Evolutionary conservation across 2,113 vertebrate genomes (phyloP).

Genomic region (Nipponia nippon): DNA sequence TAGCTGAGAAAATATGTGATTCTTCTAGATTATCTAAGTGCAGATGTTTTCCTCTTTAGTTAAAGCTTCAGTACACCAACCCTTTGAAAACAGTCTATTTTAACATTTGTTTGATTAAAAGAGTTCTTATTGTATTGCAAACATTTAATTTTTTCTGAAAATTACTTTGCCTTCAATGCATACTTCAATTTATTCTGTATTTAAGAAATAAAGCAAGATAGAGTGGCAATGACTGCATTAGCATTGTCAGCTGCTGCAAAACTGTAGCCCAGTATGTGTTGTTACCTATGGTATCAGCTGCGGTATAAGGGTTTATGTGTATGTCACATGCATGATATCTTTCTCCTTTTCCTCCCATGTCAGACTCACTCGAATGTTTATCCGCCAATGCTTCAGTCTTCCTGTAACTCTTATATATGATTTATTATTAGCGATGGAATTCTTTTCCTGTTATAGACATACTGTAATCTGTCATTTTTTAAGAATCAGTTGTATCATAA

Average conservation of each 20-base stretch:
- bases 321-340: neutral
- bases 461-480: neutral
- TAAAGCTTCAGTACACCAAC: constrained; percentile 71
- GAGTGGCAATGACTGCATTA: neutral
- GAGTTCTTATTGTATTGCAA: neutral
- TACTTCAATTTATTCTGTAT: neutral
- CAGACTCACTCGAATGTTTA: neutral
- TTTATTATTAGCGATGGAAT: neutral
- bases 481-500: neutral
- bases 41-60: constrained; percentile 74
- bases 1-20: constrained; percentile 62
- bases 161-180: constrained; percentile 7
- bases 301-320: neutral
- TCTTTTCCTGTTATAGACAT: neutral
- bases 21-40: constrained; percentile 70
- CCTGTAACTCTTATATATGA: neutral
- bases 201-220: neutral
- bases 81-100: constrained; percentile 66
- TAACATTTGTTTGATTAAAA: neutral
- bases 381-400: neutral
- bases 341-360: neutral
- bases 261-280: neutral
- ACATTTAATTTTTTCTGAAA: neutral
- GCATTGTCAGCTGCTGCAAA: neutral
- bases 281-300: neutral